A percentile compares a stretch with the other conserved stretches of the same genome.
Evolutionary conservation across 2,113 vertebrate genomes (phyloP).

Genomic region (Megaceryle torquata): DNA sequence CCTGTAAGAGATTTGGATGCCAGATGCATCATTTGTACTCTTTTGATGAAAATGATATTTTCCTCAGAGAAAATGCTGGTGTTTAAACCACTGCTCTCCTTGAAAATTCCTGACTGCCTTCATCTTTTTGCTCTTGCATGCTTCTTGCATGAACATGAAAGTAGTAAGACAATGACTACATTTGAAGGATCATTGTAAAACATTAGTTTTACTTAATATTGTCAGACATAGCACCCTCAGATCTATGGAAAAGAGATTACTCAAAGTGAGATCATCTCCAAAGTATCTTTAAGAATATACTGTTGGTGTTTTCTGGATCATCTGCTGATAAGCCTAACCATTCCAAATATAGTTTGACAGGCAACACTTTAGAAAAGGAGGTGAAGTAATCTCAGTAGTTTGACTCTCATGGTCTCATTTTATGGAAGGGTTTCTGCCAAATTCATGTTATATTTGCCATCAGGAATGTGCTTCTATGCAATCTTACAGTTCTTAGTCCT

Average conservation of each 20-base stretch:
- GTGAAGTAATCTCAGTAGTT: background rate
- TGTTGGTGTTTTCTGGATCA: background rate
- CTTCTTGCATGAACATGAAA: background rate
- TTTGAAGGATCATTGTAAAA: background rate
- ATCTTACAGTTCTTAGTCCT: background rate
- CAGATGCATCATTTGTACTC: background rate
- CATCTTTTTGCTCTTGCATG: background rate
- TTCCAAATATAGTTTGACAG: background rate
- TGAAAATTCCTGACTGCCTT: background rate
- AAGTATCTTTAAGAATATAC: background rate
- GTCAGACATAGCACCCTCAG: background rate
- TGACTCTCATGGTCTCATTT: background rate
- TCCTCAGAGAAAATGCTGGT: background rate
- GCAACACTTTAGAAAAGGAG: background rate
- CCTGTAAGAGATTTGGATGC: background rate
- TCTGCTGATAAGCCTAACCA: background rate
- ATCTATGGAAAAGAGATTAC: background rate
- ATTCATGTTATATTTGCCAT: background rate
- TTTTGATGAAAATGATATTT: background rate
- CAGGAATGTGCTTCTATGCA: background rate
- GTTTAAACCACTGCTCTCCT: background rate
- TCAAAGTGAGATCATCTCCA: background rate
- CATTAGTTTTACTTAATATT: background rate
- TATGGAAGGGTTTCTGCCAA: background rate
- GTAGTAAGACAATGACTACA: background rate